Evolutionary conservation across 2,888 invertebrate genomes (phyloP), one percentile per base, ranked within the genome.

Genomic region (Matsumyia berberina): DNA sequence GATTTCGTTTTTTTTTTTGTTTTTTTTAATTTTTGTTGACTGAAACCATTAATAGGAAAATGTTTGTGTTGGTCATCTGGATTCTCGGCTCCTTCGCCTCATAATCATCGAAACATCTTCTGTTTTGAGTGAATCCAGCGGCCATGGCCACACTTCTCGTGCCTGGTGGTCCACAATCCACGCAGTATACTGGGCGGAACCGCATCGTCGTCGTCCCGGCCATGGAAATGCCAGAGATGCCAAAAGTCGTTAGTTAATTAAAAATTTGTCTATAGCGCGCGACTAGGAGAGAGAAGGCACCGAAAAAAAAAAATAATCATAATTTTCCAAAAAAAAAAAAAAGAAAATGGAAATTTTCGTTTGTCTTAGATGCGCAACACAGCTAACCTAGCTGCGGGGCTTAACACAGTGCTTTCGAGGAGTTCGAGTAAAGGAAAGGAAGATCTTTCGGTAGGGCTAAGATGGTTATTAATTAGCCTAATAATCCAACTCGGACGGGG

Each of bases 171-270:
- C 55, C 33, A 24, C 9, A 8, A 7, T 7, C 12, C 19, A 49
- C 37, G 8, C 12, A 37, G 37, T 11, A 33, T 31, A 51, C 46
- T 12, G 39, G 31, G 51, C 72, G 42, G 51, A 51, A 44, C 55
- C 67, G 24, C 37, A 58, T 55, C 37, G 49, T 51, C 49, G 49
- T 42, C 39, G 46, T 46, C 24, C 19, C 31, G 46, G 29, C 70
- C 64, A 80, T 74, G 85, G 44, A 80, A 80, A 85, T 85, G 74
- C 74, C 70, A 11, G 55, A 66, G 74, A 85, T 79, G 70, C 74
- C 79, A 85, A 85, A 80, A 76, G 85, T 85, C 85, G 85, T 85
- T 85, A 85, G 85, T 85, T 85, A 85, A 85, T 85, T 85, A 85
- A 85, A 85, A 85, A 79, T 76, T 66, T 66, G 67, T 74, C 69